Conservation (phyloP, 2,113 vertebrate genomes). For the Clarias macrocephalus region DNA sequence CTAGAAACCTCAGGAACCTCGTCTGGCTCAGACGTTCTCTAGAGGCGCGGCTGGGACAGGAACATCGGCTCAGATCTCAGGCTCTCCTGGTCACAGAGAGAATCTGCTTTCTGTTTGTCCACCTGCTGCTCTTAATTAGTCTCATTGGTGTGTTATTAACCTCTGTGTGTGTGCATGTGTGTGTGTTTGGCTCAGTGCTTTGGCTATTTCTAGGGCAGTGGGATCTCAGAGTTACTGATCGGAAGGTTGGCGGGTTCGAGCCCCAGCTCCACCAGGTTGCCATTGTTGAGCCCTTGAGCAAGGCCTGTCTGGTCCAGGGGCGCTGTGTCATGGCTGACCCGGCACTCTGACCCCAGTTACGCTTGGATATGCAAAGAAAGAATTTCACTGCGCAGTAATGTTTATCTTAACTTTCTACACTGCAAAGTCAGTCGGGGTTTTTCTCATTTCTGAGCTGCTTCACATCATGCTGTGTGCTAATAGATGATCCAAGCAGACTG, state of each 20-base stretch:
- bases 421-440: background rate
- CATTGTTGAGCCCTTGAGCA: too few relatives aligned
- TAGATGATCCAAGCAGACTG: too few relatives aligned
- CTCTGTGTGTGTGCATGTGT: slow-evolving; percentile 8
- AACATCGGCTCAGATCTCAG: background rate
- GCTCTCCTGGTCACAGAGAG: background rate
- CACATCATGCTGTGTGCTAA: too few relatives aligned
- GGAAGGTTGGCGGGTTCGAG: too few relatives aligned
- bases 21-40: background rate
- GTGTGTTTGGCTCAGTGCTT: background rate
- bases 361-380: too few relatives aligned
- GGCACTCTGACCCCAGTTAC: too few relatives aligned
- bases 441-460: background rate
- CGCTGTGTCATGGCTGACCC: too few relatives aligned
- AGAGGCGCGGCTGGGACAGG: background rate
- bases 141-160: slow-evolving; percentile 11
- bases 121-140: slow-evolving; percentile 24
- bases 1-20: background rate
- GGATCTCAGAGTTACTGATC: too few relatives aligned
- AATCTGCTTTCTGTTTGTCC: background rate
- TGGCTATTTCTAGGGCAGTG: background rate
- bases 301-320: too few relatives aligned
- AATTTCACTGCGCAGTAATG: too few relatives aligned
- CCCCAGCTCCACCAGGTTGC: too few relatives aligned
- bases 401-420: background rate